Conservation (phyloP, 2,888 invertebrate genomes). For the Melipona bicolor region DNA sequence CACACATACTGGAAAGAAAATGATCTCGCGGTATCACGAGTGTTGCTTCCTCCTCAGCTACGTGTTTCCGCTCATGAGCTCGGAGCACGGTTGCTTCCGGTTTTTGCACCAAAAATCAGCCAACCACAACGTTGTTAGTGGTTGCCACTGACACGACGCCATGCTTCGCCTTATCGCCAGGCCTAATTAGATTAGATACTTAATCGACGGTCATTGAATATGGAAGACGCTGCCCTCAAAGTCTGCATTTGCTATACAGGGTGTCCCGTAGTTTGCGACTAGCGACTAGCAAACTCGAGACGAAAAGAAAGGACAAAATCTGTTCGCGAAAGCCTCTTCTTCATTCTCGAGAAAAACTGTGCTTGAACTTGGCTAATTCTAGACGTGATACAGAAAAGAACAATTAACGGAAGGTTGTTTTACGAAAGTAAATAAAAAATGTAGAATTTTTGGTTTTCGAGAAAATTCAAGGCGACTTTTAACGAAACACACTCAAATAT, state of each 20-base stretch:
- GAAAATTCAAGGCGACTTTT: no score
- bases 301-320: no score
- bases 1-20: neutral
- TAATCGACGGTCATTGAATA: constrained; percentile 47
- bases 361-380: no score
- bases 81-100: constrained; percentile 63
- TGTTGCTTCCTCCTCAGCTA: constrained; percentile 36
- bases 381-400: no score
- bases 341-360: no score
- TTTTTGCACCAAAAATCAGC: constrained; percentile 61
- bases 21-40: constrained; percentile 34
- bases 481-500: no score
- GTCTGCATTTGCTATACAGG: neutral
- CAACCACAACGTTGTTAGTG: constrained; percentile 64
- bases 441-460: no score
- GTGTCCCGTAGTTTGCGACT: no score
- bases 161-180: constrained; percentile 51
- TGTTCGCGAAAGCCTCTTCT: no score
- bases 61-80: constrained; percentile 61
- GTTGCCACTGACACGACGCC: constrained; percentile 24
- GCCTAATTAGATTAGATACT: constrained; percentile 69
- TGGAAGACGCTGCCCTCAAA: neutral
- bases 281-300: no score
- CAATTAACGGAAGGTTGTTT: no score
- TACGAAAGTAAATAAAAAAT: no score